These are phyloP conservation scores for Mustela erminea DNA, from an alignment of 2,797 vertebrate genomes.

Conservation along the genomic window DNA sequence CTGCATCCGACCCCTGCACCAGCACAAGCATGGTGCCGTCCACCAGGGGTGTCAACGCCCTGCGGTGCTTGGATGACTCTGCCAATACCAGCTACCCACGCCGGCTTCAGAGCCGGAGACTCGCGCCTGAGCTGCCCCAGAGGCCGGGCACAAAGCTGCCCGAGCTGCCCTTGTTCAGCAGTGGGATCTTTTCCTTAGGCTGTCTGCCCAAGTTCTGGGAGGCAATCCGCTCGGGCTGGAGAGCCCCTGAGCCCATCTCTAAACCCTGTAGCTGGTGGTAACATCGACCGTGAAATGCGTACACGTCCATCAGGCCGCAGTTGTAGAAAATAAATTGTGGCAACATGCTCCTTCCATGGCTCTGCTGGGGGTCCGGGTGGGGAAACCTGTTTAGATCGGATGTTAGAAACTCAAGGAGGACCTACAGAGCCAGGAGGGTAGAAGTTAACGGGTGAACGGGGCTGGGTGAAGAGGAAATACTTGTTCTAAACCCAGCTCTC, in stretches of 20 bases:
- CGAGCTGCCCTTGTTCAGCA: constrained; percentile 59
- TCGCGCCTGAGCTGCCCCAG: fast-evolving
- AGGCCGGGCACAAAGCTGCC: constrained; percentile 53
- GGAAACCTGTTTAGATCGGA: neutral
- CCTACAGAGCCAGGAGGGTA: neutral
- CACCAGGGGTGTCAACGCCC: fast-evolving
- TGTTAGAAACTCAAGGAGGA: neutral
- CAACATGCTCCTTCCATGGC: neutral
- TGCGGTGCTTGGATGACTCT: neutral
- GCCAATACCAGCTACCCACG: fast-evolving
- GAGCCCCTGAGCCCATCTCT: neutral
- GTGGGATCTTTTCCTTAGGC: constrained; percentile 54
- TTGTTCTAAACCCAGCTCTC: neutral
- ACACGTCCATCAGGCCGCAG: neutral
- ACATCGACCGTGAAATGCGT: neutral
- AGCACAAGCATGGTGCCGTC: neutral
- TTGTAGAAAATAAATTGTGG: constrained; percentile 74
- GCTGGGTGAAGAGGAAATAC: neutral
- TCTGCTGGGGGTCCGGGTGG: neutral
- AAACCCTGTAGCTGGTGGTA: constrained; percentile 78
- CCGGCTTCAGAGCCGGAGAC: neutral
- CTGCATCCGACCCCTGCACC: fast-evolving
- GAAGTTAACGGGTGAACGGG: neutral
- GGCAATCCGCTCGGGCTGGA: constrained; percentile 52
- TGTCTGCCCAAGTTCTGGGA: constrained; percentile 79